A percentile compares a stretch with the other conserved stretches of the same genome.
phyloP scores from a whole-genome alignment of 1,140 invertebrate genomes.

The Palaemon carinicauda region DNA sequence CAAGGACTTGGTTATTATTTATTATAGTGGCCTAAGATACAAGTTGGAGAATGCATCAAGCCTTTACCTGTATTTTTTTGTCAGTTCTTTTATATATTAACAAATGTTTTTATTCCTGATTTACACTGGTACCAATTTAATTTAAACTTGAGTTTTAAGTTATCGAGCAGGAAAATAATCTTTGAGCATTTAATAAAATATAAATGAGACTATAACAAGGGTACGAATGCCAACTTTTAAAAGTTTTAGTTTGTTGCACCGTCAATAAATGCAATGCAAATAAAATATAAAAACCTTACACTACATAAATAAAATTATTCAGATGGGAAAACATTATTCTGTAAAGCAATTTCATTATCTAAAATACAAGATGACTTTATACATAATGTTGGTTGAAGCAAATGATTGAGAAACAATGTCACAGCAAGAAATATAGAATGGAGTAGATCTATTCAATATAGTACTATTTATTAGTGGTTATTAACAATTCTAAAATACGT shows the following conservation, averaged over 20 bases:
- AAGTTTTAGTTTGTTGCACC: conserved; percentile 28
- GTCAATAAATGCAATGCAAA: conserved; percentile 45
- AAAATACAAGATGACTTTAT: conserved; percentile 50
- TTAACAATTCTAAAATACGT: conserved; percentile 54
- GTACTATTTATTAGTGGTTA: conserved; percentile 49
- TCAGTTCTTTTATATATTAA: conserved; percentile 12
- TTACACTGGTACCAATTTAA: conserved; percentile 17
- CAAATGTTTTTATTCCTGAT: conserved; percentile 9
- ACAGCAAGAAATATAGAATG: conserved; percentile 34
- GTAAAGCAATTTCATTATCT: conserved; percentile 29
- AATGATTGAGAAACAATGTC: conserved; percentile 36
- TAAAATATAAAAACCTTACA: conserved; percentile 42
- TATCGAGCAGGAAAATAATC: not conserved
- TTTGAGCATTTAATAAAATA: conserved; percentile 51
- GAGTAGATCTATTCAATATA: conserved; percentile 47
- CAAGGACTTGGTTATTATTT: conserved; percentile 6
- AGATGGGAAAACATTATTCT: conserved; percentile 36
- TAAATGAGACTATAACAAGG: conserved; percentile 24
- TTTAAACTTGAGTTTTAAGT: conserved; percentile 29
- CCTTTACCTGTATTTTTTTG: not conserved
- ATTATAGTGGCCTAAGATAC: conserved; percentile 33
- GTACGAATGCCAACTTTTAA: conserved; percentile 16
- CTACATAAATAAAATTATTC: conserved; percentile 52
- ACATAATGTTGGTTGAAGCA: conserved; percentile 43
- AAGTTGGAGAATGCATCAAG: not conserved